Base-by-base conservation (phyloP, 2,797 vertebrate species). In the Pipistrellus nathusii region DNA sequence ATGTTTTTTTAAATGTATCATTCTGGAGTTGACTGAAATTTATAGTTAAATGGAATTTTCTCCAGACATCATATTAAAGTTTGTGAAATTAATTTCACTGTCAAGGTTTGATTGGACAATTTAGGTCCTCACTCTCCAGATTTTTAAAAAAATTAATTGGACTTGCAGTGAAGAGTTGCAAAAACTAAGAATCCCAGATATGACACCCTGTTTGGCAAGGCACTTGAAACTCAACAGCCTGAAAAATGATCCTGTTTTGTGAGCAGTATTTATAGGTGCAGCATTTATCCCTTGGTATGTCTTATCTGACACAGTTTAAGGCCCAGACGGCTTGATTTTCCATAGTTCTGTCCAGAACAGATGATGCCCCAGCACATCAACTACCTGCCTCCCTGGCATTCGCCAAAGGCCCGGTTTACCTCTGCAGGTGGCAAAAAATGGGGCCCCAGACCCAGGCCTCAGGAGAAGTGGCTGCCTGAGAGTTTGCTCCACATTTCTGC, bases 41-140 rank as follows among this genome's bases (percentile, higher is more conserved):
- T 96, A 95, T 46, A 32, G 93, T 97, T 88, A 96, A 97, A 93
- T 85, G 85, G 84, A 91, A 93, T 96, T 97, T 97, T 90, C 77
- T 97, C 83, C 84, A 92, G 89, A 88, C 48, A 62, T 95, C 90
- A 87, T 88, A 97, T 95, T 97, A 95, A 95, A 96, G 96, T 88
- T 92, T 83, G 75, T 72, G 88, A 89, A 89, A 92, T 95, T 97
- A 93, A 94, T 90, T 95, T 92, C 59, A 90, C 83, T 82, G 95
- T 72, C 78, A 91, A 82, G 46, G 38, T 96, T 92, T 94, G 91
- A 96, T 94, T 95, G 92, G 92, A 80, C 92, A 92, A 75, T 96
- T 92, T 95, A 91, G 86, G 93, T 94, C 7, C 0, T 96, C 82
- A 78, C 68, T 95, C 62, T 85, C 88, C 81, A 94, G 91, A 94